Conservation (phyloP, 2,797 vertebrate genomes). For the Megaceryle alcyon region DNA sequence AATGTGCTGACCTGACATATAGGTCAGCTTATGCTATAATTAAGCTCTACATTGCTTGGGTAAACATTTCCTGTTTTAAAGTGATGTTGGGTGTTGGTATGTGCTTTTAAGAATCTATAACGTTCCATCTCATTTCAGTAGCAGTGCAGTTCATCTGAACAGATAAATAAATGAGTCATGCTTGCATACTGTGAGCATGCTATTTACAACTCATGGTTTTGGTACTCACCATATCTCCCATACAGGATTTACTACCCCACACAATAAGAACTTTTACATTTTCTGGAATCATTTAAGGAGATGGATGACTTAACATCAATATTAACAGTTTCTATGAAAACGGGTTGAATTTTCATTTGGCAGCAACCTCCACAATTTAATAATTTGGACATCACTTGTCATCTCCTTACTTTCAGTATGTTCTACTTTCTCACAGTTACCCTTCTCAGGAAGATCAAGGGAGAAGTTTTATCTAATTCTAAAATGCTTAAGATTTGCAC, state of each 20-base stretch:
- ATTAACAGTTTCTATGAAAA: conserved; percentile 25
- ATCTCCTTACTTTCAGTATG: background rate
- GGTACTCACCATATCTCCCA: background rate
- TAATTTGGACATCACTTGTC: background rate
- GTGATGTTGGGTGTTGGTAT: background rate
- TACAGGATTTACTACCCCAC: background rate
- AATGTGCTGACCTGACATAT: background rate
- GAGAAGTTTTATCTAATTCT: background rate
- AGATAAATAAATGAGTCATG: conserved; percentile 9
- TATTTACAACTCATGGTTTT: conserved; percentile 21
- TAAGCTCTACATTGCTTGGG: background rate
- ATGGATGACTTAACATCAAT: background rate
- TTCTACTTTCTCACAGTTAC: background rate
- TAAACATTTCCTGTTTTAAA: background rate
- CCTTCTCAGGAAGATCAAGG: background rate
- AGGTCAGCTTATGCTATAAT: background rate
- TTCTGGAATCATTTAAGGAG: background rate
- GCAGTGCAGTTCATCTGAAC: background rate
- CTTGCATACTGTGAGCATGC: background rate
- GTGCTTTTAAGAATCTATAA: background rate
- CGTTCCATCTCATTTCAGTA: background rate
- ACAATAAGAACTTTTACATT: background rate
- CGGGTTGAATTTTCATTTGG: background rate
- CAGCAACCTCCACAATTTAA: conserved; percentile 1
- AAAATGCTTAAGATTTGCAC: background rate